Evolutionary conservation across 1,140 invertebrate genomes (phyloP).

Genomic region (Elymnias hypermnestra): DNA sequence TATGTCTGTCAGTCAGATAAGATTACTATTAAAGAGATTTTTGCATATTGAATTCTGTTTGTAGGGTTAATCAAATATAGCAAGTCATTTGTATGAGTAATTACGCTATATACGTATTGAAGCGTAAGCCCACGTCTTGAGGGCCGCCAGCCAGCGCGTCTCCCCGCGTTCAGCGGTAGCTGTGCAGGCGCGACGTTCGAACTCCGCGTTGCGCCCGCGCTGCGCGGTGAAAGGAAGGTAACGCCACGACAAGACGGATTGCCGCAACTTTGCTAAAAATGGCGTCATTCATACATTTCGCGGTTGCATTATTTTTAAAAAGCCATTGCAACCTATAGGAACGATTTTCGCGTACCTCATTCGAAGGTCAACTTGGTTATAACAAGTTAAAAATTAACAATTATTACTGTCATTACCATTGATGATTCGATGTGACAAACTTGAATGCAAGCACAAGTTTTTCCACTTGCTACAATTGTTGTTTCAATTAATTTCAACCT

Average conservation of each 20-base stretch:
- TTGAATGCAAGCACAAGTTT: conserved; percentile 2
- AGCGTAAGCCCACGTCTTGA: conserved; percentile 29
- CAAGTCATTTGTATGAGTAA: conserved; percentile 34
- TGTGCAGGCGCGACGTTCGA: conserved; percentile 14
- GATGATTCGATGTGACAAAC: conserved; percentile 7
- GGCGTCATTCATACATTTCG: conserved; percentile 66
- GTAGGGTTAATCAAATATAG: conserved; percentile 12
- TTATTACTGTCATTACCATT: conserved; percentile 8
- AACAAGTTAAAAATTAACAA: conserved; percentile 7
- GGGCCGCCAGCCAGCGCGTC: conserved; percentile 54
- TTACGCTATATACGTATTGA: conserved; percentile 22
- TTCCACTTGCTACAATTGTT: conserved; percentile 5
- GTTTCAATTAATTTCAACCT: neutral
- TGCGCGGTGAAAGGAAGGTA: conserved; percentile 66
- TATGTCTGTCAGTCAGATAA: too few species aligned
- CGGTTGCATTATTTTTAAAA: conserved; percentile 54
- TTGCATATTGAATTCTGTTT: neutral
- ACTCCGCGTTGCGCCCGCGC: conserved; percentile 29
- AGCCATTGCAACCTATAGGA: conserved; percentile 21
- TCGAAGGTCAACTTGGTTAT: conserved; percentile 18
- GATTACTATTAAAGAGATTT: too few species aligned
- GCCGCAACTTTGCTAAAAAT: conserved; percentile 67
- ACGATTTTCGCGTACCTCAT: conserved; percentile 10
- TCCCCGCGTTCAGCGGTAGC: conserved; percentile 8
- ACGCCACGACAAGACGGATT: conserved; percentile 60